Evolutionary conservation across 1,140 invertebrate genomes (phyloP).

Genomic region (Helicorthomorpha holstii): DNA sequence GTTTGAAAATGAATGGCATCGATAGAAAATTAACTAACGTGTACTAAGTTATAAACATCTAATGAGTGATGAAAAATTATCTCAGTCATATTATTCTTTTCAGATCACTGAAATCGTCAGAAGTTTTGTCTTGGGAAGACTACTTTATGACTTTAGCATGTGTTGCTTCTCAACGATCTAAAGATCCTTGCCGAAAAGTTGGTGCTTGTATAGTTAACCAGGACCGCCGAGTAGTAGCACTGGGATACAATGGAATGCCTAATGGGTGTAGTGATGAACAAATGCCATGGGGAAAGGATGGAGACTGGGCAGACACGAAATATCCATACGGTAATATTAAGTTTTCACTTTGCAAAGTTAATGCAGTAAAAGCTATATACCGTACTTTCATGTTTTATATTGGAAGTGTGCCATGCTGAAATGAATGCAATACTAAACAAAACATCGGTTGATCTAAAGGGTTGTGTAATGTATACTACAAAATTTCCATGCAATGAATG

Average conservation of each 20-base stretch:
- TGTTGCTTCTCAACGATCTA: slow-evolving; percentile 70
- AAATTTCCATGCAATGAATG: slow-evolving; percentile 94
- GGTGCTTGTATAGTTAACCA: slow-evolving; percentile 81
- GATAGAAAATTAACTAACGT: no score
- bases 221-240: slow-evolving; percentile 75
- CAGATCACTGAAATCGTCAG: no score
- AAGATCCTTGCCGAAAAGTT: slow-evolving; percentile 72
- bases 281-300: slow-evolving; percentile 65
- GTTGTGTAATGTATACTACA: slow-evolving; percentile 68
- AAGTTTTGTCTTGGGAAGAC: slow-evolving; percentile 64
- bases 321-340: slow-evolving; percentile 53
- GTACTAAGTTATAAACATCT: no score
- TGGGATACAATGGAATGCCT: slow-evolving; percentile 95
- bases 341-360: neutral
- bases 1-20: no score
- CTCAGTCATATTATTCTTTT: no score
- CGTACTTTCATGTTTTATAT: slow-evolving; percentile 4
- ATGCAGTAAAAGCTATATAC: neutral
- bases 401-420: slow-evolving; percentile 86
- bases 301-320: slow-evolving; percentile 41
- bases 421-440: slow-evolving; percentile 91
- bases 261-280: slow-evolving; percentile 67
- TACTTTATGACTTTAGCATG: slow-evolving; percentile 84
- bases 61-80: no score
- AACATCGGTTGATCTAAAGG: slow-evolving; percentile 53